A percentile compares a stretch with the other conserved stretches of the same genome.
Evolutionary conservation across 2,888 invertebrate genomes (phyloP).

Genomic region (Mythimna vitellina): DNA sequence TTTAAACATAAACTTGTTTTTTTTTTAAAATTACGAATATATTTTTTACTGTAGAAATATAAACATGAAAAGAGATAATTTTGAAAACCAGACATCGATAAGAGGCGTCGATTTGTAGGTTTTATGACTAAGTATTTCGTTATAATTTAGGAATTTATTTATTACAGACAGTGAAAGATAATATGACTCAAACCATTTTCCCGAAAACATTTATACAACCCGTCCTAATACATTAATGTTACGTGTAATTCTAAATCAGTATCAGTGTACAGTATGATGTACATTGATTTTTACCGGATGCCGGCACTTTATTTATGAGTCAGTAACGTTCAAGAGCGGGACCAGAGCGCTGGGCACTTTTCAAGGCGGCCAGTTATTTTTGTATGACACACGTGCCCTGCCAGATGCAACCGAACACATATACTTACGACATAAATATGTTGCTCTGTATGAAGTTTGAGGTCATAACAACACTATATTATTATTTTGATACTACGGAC

Average conservation of each 20-base stretch:
- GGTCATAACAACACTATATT: neutral
- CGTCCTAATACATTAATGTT: constrained; percentile 26
- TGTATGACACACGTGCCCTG: constrained; percentile 68
- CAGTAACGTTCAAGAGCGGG: constrained; percentile 64
- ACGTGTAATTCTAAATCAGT: constrained; percentile 36
- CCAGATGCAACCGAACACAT: constrained; percentile 69
- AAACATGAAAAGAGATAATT: too few species aligned
- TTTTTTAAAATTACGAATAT: too few species aligned
- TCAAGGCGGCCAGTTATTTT: constrained; percentile 72
- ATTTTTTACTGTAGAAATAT: too few species aligned
- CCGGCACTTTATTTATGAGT: constrained; percentile 45
- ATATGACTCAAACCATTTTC: constrained; percentile 6
- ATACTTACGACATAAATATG: neutral
- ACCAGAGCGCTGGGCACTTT: constrained; percentile 61
- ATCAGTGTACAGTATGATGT: constrained; percentile 29
- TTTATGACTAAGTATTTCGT: neutral
- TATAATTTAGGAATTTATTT: neutral
- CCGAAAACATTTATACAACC: neutral
- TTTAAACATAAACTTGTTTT: too few species aligned
- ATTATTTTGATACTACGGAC: too few species aligned
- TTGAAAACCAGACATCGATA: too few species aligned
- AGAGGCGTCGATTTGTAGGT: too few species aligned
- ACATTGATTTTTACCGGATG: constrained; percentile 57
- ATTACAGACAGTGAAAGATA: neutral
- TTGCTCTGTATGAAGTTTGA: neutral